A percentile compares a stretch with the other conserved stretches of the same genome.
These are phyloP conservation scores for Oostethus manadensis DNA, from an alignment of 2,113 vertebrate genomes.

Conservation along the genomic window DNA sequence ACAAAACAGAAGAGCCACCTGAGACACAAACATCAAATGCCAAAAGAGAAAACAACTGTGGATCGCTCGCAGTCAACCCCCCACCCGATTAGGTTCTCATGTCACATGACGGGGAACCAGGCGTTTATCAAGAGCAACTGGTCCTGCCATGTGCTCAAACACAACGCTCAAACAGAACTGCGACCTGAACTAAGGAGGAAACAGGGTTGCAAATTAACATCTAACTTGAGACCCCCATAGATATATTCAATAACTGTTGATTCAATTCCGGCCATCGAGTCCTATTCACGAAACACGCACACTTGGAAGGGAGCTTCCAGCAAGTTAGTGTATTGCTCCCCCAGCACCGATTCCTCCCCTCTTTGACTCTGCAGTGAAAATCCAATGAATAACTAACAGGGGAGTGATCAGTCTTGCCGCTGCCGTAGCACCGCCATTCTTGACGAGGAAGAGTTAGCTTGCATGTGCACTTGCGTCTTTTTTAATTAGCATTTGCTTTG, in stretches of 20 bases:
- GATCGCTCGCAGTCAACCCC: constrained; percentile 36
- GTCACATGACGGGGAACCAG: constrained; percentile 7
- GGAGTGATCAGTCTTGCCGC: constrained; percentile 59
- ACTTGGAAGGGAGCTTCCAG: constrained; percentile 22
- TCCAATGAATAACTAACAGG: constrained; percentile 65
- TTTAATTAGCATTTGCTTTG: constrained; percentile 56
- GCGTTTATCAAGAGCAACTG: constrained; percentile 21
- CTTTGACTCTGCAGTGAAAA: constrained; percentile 46
- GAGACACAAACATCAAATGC: constrained; percentile 49
- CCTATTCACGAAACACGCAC: constrained; percentile 35
- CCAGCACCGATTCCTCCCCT: constrained; percentile 22
- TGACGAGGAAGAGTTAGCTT: constrained; percentile 8
- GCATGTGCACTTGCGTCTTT: constrained; percentile 24
- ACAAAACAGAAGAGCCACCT: constrained; percentile 51
- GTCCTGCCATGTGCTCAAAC: not conserved
- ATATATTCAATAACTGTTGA: constrained; percentile 56
- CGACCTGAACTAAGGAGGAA: constrained; percentile 14
- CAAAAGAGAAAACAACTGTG: constrained; percentile 19
- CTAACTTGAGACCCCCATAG: constrained; percentile 25
- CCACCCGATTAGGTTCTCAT: constrained; percentile 34
- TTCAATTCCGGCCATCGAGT: constrained; percentile 34
- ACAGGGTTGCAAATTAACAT: constrained; percentile 17
- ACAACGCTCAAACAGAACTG: constrained; percentile 3
- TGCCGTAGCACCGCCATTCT: constrained; percentile 26
- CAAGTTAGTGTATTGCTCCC: constrained; percentile 34